phyloP scores from a whole-genome alignment of 2,797 vertebrate genomes.

The Lepilemur ruficaudatus region DNA sequence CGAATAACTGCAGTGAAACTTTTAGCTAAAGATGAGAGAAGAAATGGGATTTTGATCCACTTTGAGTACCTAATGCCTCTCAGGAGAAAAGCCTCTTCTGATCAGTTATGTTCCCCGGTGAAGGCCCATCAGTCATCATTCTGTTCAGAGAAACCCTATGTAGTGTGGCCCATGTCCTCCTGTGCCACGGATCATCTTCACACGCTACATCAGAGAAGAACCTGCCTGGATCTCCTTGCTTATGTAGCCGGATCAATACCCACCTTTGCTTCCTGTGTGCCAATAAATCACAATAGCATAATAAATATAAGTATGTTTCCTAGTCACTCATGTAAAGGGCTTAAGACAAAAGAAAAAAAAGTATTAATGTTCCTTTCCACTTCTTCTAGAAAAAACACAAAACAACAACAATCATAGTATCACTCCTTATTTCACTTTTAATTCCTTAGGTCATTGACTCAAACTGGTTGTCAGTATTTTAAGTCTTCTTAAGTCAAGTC shows the following conservation, averaged over 20 bases:
- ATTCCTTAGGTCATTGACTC: not conserved
- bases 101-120: constrained; percentile 46
- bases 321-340: not conserved
- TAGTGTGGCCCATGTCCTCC: too few species aligned
- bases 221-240: not conserved
- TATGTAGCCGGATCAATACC: not conserved
- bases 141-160: not conserved
- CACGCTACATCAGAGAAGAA: not conserved
- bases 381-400: not conserved
- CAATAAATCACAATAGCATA: not conserved
- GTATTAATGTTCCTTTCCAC: not conserved
- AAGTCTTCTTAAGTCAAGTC: not conserved
- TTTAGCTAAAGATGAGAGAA: constrained; percentile 39
- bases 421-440: not conserved
- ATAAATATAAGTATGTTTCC: not conserved
- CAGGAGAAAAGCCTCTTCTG: constrained; percentile 70
- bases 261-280: not conserved
- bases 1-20: constrained; percentile 69
- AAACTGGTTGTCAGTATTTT: not conserved
- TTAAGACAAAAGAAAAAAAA: not conserved
- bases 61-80: constrained; percentile 69
- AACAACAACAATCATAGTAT: not conserved
- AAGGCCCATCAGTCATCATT: constrained; percentile 60
- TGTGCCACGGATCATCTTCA: not conserved
- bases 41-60: constrained; percentile 70